phyloP scores from a whole-genome alignment of 2,888 invertebrate species.

The Orthonevra nobilis region DNA sequence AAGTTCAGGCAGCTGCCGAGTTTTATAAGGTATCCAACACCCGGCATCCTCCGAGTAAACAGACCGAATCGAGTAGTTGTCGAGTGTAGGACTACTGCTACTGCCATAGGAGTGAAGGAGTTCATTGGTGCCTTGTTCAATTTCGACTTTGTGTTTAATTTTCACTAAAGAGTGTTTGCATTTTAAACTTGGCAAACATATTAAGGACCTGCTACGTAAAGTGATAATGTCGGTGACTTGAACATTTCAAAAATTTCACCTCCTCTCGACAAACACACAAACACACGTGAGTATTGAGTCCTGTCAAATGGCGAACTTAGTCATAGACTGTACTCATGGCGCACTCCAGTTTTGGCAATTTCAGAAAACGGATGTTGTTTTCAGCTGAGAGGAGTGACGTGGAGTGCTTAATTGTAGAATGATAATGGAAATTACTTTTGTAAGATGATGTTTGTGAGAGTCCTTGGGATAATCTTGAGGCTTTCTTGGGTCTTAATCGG shows the following conservation, averaged over 20 bases:
- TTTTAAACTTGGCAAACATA: conserved; percentile 63
- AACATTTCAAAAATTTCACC: not conserved
- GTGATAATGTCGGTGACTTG: conserved; percentile 10
- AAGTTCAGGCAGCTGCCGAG: conserved; percentile 58
- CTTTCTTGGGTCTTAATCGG: too few species aligned
- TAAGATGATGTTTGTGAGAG: not conserved
- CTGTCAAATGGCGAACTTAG: not conserved
- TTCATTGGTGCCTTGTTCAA: conserved; percentile 63
- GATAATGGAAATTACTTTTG: conserved; percentile 29
- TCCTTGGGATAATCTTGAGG: not conserved
- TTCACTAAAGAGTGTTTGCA: conserved; percentile 60
- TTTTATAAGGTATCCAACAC: conserved; percentile 57
- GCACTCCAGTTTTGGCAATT: too few species aligned
- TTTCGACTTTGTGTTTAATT: conserved; percentile 64
- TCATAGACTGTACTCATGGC: too few species aligned
- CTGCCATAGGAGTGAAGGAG: conserved; percentile 27
- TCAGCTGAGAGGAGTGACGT: conserved; percentile 2
- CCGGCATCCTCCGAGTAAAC: conserved; percentile 54
- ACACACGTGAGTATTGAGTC: not conserved
- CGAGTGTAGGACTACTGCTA: too few species aligned
- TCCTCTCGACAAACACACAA: not conserved
- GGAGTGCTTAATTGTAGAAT: not conserved
- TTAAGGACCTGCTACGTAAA: conserved; percentile 41
- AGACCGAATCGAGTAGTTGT: conserved; percentile 52
- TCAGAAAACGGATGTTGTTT: too few species aligned